Percentiles rank a stretch among this genome's conserved stretches.
phyloP scores from a whole-genome alignment of 2,888 invertebrate genomes.

The Frankliniella fusca region DNA sequence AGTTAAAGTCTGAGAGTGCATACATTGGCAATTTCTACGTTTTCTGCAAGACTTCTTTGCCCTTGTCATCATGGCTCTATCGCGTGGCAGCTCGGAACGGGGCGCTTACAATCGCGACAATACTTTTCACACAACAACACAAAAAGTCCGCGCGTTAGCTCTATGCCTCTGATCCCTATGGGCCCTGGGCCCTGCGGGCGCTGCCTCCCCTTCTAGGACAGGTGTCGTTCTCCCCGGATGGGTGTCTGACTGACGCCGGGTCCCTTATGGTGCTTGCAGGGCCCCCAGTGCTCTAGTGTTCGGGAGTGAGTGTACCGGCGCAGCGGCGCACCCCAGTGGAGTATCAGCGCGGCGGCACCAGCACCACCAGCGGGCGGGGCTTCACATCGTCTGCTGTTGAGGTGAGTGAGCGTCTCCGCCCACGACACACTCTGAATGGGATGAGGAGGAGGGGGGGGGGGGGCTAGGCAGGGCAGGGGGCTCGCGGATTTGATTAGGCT shows the following conservation, averaged over 20 bases:
- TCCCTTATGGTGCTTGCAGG: not conserved
- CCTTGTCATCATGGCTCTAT: no score
- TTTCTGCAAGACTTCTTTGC: no score
- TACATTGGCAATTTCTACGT: no score
- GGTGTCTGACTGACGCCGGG: not conserved
- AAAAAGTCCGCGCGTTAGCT: no score
- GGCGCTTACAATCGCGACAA: no score
- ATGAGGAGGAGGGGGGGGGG: no score
- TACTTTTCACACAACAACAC: no score
- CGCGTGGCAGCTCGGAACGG: no score
- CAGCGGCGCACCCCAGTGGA: not conserved
- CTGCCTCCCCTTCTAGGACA: not conserved
- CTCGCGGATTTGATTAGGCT: not conserved
- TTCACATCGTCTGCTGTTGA: conserved; percentile 17
- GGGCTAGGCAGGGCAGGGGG: not conserved
- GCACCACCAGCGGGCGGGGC: not conserved
- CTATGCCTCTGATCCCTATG: no score
- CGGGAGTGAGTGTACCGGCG: not conserved
- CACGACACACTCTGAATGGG: not conserved
- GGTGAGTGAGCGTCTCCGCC: conserved; percentile 1
- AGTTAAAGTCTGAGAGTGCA: no score
- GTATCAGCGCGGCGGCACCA: not conserved
- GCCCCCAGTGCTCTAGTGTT: not conserved
- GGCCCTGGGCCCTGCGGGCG: no score
- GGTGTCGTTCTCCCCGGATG: not conserved